Evolutionary conservation across 2,888 invertebrate genomes (phyloP).

Genomic region (Polydrusus tereticollis): DNA sequence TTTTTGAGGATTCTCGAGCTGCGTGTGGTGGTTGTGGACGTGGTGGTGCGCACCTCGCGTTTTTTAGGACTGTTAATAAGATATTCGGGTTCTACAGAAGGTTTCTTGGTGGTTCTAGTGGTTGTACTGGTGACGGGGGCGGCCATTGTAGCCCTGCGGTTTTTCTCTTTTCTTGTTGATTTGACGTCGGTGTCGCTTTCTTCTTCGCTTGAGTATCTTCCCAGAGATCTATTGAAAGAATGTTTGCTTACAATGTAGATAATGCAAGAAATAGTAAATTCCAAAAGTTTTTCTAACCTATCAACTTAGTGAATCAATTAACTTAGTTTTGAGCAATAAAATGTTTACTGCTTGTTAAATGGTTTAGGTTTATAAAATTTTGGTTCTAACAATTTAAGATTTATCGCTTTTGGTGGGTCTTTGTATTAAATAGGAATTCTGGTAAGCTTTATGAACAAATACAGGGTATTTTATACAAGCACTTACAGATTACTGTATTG

Average conservation of each 20-base stretch:
- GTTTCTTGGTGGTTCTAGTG: conserved; percentile 64
- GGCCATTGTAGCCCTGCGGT: conserved; percentile 65
- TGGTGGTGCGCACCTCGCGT: conserved; percentile 46
- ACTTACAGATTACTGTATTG: too few relatives aligned
- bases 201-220: conserved; percentile 77
- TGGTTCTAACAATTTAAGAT: too few relatives aligned
- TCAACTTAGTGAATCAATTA: too few relatives aligned
- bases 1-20: conserved; percentile 68
- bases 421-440: too few relatives aligned
- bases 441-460: too few relatives aligned
- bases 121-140: conserved; percentile 69
- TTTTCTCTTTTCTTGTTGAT: conserved; percentile 66
- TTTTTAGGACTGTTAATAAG: conserved; percentile 45
- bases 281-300: not conserved
- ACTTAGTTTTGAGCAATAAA: too few relatives aligned
- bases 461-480: too few relatives aligned
- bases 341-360: too few relatives aligned
- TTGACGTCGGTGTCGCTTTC: conserved; percentile 72
- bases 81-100: conserved; percentile 63
- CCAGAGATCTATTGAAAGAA: conserved; percentile 69
- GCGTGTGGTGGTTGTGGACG: conserved; percentile 69
- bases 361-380: too few relatives aligned
- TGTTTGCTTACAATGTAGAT: too few relatives aligned
- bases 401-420: too few relatives aligned
- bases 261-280: not conserved